Evolutionary conservation across 1,140 invertebrate genomes (phyloP).

Genomic region (Tetramorium alpestre): DNA sequence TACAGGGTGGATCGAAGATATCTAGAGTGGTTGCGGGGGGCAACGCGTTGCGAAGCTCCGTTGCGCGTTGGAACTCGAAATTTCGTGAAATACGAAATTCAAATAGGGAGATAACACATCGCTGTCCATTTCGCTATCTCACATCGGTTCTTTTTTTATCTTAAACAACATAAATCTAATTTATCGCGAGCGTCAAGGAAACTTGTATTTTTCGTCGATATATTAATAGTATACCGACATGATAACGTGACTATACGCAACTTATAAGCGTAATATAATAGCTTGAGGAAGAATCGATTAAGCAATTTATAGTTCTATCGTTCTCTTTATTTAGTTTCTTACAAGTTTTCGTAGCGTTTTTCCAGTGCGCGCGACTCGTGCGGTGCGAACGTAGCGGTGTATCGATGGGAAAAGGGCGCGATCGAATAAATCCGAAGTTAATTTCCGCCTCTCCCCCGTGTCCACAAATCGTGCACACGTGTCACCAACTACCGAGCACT

Average conservation of each 20-base stretch:
- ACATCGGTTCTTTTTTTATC: not conserved
- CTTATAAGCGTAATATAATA: not conserved
- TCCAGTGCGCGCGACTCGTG: not conserved
- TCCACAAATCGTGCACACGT: conserved; percentile 5
- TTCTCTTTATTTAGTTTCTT: not conserved
- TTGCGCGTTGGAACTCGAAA: not conserved
- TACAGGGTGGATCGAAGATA: conserved; percentile 43
- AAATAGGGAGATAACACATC: not conserved
- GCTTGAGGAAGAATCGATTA: not conserved
- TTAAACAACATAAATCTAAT: not conserved
- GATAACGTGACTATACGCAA: not conserved
- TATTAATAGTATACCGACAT: not conserved
- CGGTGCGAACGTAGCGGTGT: not conserved
- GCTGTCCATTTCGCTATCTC: not conserved
- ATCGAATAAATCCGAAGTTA: not conserved
- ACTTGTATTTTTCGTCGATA: not conserved
- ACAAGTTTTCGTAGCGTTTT: not conserved
- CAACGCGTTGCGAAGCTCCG: not conserved
- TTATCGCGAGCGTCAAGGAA: not conserved
- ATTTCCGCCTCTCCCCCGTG: not conserved
- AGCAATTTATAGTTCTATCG: not conserved
- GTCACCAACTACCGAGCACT: conserved; percentile 13
- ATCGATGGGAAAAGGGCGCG: not conserved
- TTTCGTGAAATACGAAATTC: not conserved
- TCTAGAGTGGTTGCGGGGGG: conserved; percentile 5